These are phyloP conservation scores for Sisor rabdophorus DNA, from an alignment of 2,113 vertebrate species.

Conservation along the genomic window DNA sequence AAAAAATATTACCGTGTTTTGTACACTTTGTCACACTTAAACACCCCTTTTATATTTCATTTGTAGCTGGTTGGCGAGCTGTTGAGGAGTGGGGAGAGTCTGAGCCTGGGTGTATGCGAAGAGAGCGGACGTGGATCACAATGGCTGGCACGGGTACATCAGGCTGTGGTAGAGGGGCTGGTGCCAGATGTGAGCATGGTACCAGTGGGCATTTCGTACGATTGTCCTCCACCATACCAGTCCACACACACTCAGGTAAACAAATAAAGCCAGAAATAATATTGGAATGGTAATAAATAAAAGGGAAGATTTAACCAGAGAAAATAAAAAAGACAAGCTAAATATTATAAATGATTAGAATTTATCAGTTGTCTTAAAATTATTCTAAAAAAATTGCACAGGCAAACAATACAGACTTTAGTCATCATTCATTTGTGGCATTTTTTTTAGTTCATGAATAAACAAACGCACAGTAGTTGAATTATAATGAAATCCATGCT, in stretches of 20 bases:
- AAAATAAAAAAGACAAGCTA: not conserved
- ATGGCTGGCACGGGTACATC: slow-evolving; percentile 67
- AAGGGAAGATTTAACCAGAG: not conserved
- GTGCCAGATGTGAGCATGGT: slow-evolving; percentile 75
- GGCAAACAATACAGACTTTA: not conserved
- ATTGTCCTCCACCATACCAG: slow-evolving; percentile 53
- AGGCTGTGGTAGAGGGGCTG: slow-evolving; percentile 57
- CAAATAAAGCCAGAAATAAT: not conserved
- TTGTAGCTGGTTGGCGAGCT: slow-evolving; percentile 77
- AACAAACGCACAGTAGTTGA: not conserved
- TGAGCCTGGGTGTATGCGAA: slow-evolving; percentile 75
- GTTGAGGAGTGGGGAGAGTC: slow-evolving; percentile 71
- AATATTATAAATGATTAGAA: not conserved
- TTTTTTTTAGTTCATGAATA: not conserved
- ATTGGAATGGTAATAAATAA: not conserved
- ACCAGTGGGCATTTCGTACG: slow-evolving; percentile 81
- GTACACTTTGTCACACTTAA: not conserved
- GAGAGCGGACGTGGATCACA: slow-evolving; percentile 56
- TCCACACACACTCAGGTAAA: slow-evolving; percentile 50
- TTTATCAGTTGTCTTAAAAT: too few species aligned
- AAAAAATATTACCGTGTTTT: not conserved
- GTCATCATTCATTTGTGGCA: too few species aligned
- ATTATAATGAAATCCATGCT: not conserved
- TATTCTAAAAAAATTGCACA: not conserved
- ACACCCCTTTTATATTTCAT: not conserved